A percentile compares a stretch with the other conserved stretches of the same genome.
These are phyloP conservation scores for Procavia capensis DNA, from an alignment of 2,113 vertebrate species.

Conservation along the genomic window DNA sequence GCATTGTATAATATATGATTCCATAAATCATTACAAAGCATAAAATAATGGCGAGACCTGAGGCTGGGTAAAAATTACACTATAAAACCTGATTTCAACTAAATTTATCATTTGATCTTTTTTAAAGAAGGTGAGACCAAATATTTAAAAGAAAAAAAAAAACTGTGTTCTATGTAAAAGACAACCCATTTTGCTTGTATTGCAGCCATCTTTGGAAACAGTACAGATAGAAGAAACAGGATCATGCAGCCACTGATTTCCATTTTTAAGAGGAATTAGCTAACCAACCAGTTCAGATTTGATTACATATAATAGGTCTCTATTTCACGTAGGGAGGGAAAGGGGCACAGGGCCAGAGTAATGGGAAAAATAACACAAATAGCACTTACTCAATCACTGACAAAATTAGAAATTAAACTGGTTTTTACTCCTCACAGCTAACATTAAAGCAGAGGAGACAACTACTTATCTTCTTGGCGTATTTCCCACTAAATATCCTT, in stretches of 20 bases:
- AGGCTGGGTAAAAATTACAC: constrained; percentile 83
- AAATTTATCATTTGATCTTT: constrained; percentile 72
- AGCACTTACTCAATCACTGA: constrained; percentile 42
- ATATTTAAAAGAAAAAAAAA: constrained; percentile 69
- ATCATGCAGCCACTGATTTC: constrained; percentile 64
- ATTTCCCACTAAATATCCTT: constrained; percentile 42
- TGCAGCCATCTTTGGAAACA: constrained; percentile 71
- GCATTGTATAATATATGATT: constrained; percentile 79
- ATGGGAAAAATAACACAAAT: constrained; percentile 63
- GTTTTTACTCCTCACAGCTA: constrained; percentile 45
- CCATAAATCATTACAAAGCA: constrained; percentile 83
- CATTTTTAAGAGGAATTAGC: constrained; percentile 76
- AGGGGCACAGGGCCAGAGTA: background rate
- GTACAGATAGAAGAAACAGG: constrained; percentile 26
- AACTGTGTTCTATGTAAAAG: constrained; percentile 18
- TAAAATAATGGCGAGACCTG: constrained; percentile 74
- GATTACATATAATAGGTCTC: constrained; percentile 71
- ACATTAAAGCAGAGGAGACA: constrained; percentile 33
- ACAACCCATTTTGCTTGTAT: constrained; percentile 62
- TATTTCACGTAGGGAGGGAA: constrained; percentile 52
- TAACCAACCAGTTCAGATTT: constrained; percentile 73
- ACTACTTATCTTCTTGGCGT: background rate
- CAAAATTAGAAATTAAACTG: constrained; percentile 62
- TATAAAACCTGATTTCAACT: constrained; percentile 78
- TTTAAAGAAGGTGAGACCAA: constrained; percentile 58